Evolutionary conservation across 2,888 invertebrate species (phyloP), one percentile per base, ranked within the genome.

Genomic region (Spilosoma lubricipeda): DNA sequence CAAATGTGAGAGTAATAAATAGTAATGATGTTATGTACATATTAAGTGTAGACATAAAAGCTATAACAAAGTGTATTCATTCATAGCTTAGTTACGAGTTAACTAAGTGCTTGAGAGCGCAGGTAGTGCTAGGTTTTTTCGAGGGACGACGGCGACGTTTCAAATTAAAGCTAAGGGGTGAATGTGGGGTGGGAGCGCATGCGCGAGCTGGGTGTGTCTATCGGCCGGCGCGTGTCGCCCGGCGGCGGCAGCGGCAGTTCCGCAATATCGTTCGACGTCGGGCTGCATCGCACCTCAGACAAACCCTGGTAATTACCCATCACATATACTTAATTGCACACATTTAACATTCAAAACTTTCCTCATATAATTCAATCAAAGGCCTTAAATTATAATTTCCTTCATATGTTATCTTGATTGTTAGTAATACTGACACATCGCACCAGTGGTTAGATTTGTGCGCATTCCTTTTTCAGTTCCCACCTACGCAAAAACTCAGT

Each of bases 151-250:
- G 79, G 11, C 45, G 15, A 74, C 76, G 79, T 78, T 80, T 82
- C 72, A 78, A 81, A 83, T 79, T 70, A 81, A 80, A 80, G 74
- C 77, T 78, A 82, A 85, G 81, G 87, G 87, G 85, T 85, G 84
- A 81, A 78, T 82, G 78, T 85, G 84, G 80, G 85, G 85, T 81
- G 82, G 80, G 79, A 80, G 88, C 95, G 95, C 95, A 94, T 94
- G 95, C 93, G 95, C 89, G 90, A 87, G 85, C 88, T 90, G 95
- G 94, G 95, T 93, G 95, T 95, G 95, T 94, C 94, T 90, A 85
- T 84, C 88, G 84, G 85, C 85, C 87, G 87, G 84, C 82, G 84
- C 89, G 88, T 36, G 36, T 87, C 88, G 82, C 89, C 87, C 90
- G 90, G 86, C 90, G 87, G 85, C 88, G 88, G 88, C 87, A 88